Conservation (phyloP, 2,888 invertebrate genomes). For the Micoletzkya japonica region DNA sequence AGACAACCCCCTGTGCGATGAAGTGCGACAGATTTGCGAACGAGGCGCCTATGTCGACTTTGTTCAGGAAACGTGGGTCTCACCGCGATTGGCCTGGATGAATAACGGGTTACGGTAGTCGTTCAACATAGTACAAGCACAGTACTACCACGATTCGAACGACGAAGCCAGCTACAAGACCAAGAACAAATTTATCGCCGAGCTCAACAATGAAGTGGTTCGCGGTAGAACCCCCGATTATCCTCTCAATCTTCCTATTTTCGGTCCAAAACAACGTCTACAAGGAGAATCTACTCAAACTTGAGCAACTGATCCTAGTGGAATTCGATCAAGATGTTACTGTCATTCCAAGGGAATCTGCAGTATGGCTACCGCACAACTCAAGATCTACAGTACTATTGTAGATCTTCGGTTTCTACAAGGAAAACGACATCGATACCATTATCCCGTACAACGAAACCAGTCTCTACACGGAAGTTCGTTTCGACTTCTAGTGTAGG, state of each 20-base stretch:
- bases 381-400: no score
- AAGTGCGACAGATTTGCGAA: conserved; percentile 72
- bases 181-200: conserved; percentile 84
- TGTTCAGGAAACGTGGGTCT: conserved; percentile 49
- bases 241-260: not conserved
- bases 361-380: conserved; percentile 66
- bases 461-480: conserved; percentile 77
- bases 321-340: conserved; percentile 87
- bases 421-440: conserved; percentile 79
- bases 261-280: conserved; percentile 70
- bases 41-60: conserved; percentile 77
- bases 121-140: conserved; percentile 78
- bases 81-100: not conserved
- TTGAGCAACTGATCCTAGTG: conserved; percentile 85
- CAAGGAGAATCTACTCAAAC: conserved; percentile 76
- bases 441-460: conserved; percentile 77
- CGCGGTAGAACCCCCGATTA: not conserved
- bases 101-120: not conserved
- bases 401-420: conserved; percentile 91
- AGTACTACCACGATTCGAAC: conserved; percentile 97
- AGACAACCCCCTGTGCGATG: conserved; percentile 75
- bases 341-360: conserved; percentile 85
- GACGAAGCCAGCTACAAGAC: conserved; percentile 76
- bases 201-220: conserved; percentile 87
- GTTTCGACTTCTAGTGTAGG: not conserved